Conservation (phyloP, 2,888 invertebrate species). For the Gisinianus flammeolus region DNA sequence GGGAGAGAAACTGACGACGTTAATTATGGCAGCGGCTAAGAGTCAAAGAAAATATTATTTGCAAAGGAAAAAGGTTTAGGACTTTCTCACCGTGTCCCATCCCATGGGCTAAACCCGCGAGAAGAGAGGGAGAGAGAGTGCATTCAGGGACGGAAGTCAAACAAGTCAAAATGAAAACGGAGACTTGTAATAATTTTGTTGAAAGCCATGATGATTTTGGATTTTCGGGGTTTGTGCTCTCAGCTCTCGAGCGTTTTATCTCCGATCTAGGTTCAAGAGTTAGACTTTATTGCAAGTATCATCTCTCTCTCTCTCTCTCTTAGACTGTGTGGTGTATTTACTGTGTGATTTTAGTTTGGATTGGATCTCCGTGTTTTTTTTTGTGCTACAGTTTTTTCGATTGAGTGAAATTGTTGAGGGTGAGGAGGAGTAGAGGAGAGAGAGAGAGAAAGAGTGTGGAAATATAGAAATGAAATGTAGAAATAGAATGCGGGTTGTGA, state of each 20-base stretch:
- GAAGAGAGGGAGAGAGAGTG: conserved; percentile 22
- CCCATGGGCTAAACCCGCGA: not conserved
- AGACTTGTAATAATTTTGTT: conserved; percentile 40
- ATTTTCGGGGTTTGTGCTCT: not conserved
- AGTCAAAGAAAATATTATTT: conserved; percentile 30
- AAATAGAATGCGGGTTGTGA: not conserved
- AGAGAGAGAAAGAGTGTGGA: conserved; percentile 7
- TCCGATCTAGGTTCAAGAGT: too few relatives aligned
- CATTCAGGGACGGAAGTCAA: conserved; percentile 37
- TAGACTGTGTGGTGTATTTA: too few relatives aligned
- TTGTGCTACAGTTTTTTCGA: conserved; percentile 25
- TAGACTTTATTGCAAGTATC: not conserved
- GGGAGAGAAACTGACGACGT: conserved; percentile 7
- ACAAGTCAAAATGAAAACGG: too few relatives aligned
- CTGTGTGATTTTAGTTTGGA: too few relatives aligned
- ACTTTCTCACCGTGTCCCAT: not conserved
- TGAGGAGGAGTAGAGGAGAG: conserved; percentile 11
- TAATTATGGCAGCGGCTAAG: conserved; percentile 34
- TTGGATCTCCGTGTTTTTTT: conserved; percentile 10
- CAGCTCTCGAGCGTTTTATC: not conserved
- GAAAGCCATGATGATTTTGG: conserved; percentile 15
- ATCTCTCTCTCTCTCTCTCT: not conserved
- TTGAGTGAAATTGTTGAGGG: conserved; percentile 33
- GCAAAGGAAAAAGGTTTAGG: conserved; percentile 26
- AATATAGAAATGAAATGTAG: not conserved